phyloP scores from a whole-genome alignment of 2,797 vertebrate species.

The Bradypus variegatus region DNA sequence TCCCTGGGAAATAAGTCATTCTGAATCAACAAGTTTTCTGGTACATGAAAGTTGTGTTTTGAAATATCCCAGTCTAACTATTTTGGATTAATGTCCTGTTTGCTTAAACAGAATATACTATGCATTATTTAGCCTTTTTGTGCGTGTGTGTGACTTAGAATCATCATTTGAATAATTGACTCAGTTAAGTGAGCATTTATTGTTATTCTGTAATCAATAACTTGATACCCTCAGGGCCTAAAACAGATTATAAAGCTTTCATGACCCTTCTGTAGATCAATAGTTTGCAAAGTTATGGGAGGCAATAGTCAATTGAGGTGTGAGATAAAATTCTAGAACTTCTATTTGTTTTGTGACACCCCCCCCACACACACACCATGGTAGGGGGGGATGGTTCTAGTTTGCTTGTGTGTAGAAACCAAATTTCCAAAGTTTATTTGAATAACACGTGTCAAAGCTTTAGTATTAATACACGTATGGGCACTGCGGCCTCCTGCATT shows the following conservation, averaged over 20 bases:
- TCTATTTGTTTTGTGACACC: not conserved
- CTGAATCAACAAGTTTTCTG: slow-evolving; percentile 10
- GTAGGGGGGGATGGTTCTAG: no score
- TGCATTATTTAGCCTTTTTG: slow-evolving; percentile 3
- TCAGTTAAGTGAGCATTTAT: not conserved
- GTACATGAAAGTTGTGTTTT: slow-evolving; percentile 23
- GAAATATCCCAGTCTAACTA: not conserved
- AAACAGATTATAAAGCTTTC: not conserved
- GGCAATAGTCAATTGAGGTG: not conserved
- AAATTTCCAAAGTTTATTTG: no score
- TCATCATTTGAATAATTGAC: slow-evolving; percentile 15
- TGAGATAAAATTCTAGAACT: not conserved
- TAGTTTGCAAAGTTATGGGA: slow-evolving; percentile 13
- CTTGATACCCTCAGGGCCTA: not conserved
- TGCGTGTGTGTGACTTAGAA: slow-evolving; percentile 3
- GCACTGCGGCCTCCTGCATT: not conserved
- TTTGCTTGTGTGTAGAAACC: no score
- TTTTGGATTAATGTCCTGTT: slow-evolving; percentile 11
- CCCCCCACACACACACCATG: not conserved
- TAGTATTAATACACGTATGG: not conserved
- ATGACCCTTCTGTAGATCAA: not conserved
- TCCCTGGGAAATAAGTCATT: not conserved
- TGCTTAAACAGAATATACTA: not conserved
- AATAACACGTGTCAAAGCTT: not conserved
- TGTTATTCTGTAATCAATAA: not conserved